These are phyloP conservation scores for Drosophila barbarae DNA, from an alignment of 2,888 invertebrate genomes.

Conservation along the genomic window DNA sequence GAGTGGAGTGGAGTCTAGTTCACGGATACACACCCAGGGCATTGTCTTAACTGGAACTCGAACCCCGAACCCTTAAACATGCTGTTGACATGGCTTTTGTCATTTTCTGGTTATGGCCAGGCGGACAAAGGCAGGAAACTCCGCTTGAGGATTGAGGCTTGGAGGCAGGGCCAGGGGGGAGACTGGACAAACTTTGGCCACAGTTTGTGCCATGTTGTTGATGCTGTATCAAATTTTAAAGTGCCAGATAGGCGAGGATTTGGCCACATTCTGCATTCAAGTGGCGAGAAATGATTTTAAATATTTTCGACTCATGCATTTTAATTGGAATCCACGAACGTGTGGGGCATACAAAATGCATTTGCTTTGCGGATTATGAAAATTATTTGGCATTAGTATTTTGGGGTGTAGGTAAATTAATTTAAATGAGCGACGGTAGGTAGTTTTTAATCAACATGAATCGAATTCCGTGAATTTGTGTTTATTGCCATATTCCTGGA, in stretches of 20 bases:
- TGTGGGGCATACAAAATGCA: slow-evolving; percentile 15
- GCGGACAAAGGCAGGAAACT: slow-evolving; percentile 61
- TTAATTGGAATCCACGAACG: slow-evolving; percentile 27
- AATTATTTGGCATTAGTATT: slow-evolving; percentile 11
- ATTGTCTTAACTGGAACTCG: slow-evolving; percentile 59
- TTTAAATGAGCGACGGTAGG: slow-evolving; percentile 24
- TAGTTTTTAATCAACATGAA: slow-evolving; percentile 15
- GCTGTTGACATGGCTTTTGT: slow-evolving; percentile 73
- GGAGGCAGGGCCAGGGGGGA: not conserved
- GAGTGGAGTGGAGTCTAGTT: slow-evolving; percentile 4
- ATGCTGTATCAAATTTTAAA: slow-evolving; percentile 56
- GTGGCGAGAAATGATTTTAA: slow-evolving; percentile 39
- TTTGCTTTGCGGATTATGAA: slow-evolving; percentile 24
- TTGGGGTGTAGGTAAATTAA: slow-evolving; percentile 23
- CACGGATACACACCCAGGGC: slow-evolving; percentile 25
- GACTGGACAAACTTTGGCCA: slow-evolving; percentile 55
- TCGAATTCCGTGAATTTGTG: not conserved
- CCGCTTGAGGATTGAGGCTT: slow-evolving; percentile 3
- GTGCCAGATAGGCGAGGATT: slow-evolving; percentile 9
- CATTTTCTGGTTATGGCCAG: slow-evolving; percentile 72
- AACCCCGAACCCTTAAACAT: slow-evolving; percentile 56
- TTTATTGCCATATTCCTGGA: slow-evolving; percentile 6
- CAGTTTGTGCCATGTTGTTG: slow-evolving; percentile 59
- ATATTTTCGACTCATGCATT: slow-evolving; percentile 33
- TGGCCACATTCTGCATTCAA: slow-evolving; percentile 33